Percentiles rank a stretch among this genome's conserved stretches.
phyloP scores from a whole-genome alignment of 2,113 vertebrate genomes.

The Scomber japonicus region DNA sequence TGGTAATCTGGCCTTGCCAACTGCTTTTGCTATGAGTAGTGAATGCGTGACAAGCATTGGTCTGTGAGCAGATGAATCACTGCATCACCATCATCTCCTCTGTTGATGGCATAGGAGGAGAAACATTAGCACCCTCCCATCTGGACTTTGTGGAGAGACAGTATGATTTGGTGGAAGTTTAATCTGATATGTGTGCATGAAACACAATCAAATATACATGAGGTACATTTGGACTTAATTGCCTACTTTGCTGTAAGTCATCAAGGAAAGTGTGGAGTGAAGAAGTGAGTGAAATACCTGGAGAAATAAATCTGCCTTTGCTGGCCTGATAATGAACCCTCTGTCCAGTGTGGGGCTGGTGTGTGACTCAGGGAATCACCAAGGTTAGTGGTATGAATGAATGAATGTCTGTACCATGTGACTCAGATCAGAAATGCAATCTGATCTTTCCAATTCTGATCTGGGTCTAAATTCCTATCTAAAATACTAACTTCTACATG shows the following conservation, averaged over 20 bases:
- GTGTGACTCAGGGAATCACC: no score
- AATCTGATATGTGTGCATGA: not conserved
- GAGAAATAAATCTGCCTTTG: no score
- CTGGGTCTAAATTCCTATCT: no score
- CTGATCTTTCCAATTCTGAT: no score
- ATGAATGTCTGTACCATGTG: not conserved
- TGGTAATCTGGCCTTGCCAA: not conserved
- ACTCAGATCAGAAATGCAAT: no score
- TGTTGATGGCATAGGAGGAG: conserved; percentile 14
- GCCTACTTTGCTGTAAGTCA: no score
- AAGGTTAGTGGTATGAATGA: no score
- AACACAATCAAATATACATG: not conserved
- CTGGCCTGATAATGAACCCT: no score
- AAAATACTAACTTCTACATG: no score
- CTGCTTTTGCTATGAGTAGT: conserved; percentile 11
- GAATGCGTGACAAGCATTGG: conserved; percentile 7
- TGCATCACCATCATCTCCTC: conserved; percentile 15
- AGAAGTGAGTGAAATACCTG: not conserved
- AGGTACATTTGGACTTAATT: not conserved
- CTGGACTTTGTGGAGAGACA: not conserved
- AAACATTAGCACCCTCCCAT: not conserved
- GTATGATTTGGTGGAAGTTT: not conserved
- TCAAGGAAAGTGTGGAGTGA: not conserved
- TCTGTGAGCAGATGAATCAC: conserved; percentile 36
- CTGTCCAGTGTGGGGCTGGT: no score